These are phyloP conservation scores for Pollenia amentaria DNA, from an alignment of 2,888 invertebrate species.

Conservation along the genomic window DNA sequence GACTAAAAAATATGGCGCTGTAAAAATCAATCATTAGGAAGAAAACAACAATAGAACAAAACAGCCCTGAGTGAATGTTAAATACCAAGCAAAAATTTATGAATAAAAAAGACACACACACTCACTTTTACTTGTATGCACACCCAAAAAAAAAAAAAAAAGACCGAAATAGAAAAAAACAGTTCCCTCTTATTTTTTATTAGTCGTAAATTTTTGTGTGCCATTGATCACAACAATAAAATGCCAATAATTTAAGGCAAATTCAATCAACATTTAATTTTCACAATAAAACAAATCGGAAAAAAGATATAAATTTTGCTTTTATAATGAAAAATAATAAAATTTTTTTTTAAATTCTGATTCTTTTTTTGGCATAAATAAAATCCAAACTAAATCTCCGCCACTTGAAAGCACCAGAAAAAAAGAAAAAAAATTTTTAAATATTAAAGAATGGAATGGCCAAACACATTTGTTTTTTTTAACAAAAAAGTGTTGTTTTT, in stretches of 20 bases:
- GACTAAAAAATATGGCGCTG: slow-evolving; percentile 44
- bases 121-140: not conserved
- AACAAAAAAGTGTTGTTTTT: no score
- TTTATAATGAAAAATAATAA: no score
- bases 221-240: slow-evolving; percentile 38
- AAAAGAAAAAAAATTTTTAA: no score
- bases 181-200: slow-evolving; percentile 18
- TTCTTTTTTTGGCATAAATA: no score
- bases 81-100: not conserved
- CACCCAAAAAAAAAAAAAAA: not conserved
- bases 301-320: not conserved
- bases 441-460: no score
- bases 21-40: slow-evolving; percentile 63
- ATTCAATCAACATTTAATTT: slow-evolving; percentile 31
- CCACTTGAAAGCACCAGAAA: no score
- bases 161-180: not conserved
- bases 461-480: no score
- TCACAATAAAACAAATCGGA: not conserved
- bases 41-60: slow-evolving; percentile 2
- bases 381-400: no score
- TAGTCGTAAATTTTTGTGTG: not conserved
- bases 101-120: not conserved
- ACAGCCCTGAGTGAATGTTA: not conserved
- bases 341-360: no score
- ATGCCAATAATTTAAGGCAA: slow-evolving; percentile 18